These are phyloP conservation scores for Pseudomyrmex dendroicus DNA, from an alignment of 1,140 invertebrate species.

Conservation along the genomic window DNA sequence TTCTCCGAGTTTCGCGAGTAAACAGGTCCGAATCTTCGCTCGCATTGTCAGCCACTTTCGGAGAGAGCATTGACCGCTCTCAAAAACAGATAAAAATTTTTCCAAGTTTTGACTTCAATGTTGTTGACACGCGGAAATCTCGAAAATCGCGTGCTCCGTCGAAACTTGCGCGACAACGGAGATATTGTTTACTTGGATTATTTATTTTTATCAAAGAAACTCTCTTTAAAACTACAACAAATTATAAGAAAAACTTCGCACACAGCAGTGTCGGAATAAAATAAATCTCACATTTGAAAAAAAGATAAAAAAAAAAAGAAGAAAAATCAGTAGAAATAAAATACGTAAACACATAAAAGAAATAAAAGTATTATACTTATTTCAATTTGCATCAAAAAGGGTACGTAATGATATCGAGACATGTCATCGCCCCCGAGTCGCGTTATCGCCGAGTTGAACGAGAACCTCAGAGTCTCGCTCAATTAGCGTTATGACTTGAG, in stretches of 20 bases:
- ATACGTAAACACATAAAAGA: too few species aligned
- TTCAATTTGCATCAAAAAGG: background rate
- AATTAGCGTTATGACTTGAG: slow-evolving; percentile 55
- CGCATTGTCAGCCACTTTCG: background rate
- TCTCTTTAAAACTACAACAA: too few species aligned
- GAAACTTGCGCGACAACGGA: background rate
- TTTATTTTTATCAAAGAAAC: too few species aligned
- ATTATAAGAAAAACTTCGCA: too few species aligned
- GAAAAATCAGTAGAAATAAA: too few species aligned
- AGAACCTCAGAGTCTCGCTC: slow-evolving; percentile 15
- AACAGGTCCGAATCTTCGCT: slow-evolving; percentile 45
- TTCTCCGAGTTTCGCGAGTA: slow-evolving; percentile 8
- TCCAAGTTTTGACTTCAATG: background rate
- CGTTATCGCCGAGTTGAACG: slow-evolving; percentile 31
- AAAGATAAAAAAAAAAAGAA: too few species aligned
- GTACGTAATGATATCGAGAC: slow-evolving; percentile 5
- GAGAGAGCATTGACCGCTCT: background rate
- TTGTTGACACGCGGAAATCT: background rate
- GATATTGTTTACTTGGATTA: background rate
- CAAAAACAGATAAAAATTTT: background rate
- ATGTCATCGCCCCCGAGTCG: slow-evolving; percentile 32
- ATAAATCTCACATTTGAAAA: too few species aligned
- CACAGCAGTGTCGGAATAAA: too few species aligned
- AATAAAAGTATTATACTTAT: too few species aligned
- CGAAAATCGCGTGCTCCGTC: background rate